Base-by-base conservation (phyloP, 1,140 invertebrate species). In the Zelostemma sp. region DNA sequence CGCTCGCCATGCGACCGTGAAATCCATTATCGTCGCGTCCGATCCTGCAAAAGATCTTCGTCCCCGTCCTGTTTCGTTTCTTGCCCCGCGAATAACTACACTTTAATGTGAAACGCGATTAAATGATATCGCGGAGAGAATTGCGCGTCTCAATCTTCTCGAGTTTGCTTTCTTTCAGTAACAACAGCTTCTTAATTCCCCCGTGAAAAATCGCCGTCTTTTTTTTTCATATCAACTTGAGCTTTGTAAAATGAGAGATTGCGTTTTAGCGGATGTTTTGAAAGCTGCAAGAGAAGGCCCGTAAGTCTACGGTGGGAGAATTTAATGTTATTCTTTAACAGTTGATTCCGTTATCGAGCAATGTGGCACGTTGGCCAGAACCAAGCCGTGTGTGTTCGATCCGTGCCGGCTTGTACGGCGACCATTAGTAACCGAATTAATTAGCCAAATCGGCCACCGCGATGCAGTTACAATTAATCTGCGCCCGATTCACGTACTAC, bases 351-450 rank as follows among this genome's bases (percentile, higher is more conserved):
- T 67, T 67, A 61, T 72, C 63, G 57, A 72, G 61, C 57, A 57
- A 68, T 72, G 59, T 56, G 69, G 47, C 54, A 49, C 53, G 55
- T 68, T 57, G 17, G 35, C 31, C 41, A 47, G 33, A 57, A 31
- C 41, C 28, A 59, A n/a, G 60, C 47, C 51, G n/a, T n/a, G n/a
- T n/a, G 61, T 31, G 49, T 72, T 72, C 69, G 69, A 72, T 72
- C 56, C 56, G 54, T 49, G 64, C 48, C 65, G 45, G 55, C 51
- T 68, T 65, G 64, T 64, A 43, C 50, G 61, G 66, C 58, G 59
- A 56, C 78, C 80, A 84, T 84, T 82, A 81, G 77, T 84, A 84
- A 84, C 76, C 80, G 80, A 84, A 84, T 84, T 84, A 83, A 84
- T 84, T 84, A 82, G 78, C 79, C 80, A 82, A 83, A 83, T 84